Conservation (phyloP, 2,797 vertebrate genomes). For the Hydrocynus forskahlii region DNA sequence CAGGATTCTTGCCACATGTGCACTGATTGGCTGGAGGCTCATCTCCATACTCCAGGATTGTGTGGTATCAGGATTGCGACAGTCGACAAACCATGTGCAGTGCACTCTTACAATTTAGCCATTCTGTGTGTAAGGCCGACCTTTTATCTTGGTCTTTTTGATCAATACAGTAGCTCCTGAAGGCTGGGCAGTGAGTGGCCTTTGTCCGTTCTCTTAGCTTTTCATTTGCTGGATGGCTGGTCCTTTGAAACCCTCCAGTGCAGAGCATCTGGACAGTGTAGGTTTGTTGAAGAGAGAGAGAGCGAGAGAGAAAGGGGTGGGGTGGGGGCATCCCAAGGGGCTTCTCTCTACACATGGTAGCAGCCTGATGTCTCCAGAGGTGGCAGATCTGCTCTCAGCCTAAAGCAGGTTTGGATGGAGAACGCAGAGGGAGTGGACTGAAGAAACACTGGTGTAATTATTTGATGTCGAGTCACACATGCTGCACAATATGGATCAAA, state of each 20-base stretch:
- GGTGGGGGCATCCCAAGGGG: constrained; percentile 39
- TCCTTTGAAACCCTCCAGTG: constrained; percentile 45
- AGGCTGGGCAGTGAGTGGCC: constrained; percentile 18
- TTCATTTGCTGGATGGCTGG: constrained; percentile 60
- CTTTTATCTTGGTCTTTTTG: constrained; percentile 32
- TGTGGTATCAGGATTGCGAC: too few relatives aligned
- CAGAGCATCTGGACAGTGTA: constrained; percentile 44
- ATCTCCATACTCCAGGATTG: too few relatives aligned
- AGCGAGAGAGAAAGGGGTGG: constrained; percentile 54
- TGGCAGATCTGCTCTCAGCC: constrained; percentile 45
- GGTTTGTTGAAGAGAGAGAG: constrained; percentile 28
- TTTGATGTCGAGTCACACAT: not conserved
- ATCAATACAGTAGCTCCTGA: constrained; percentile 36
- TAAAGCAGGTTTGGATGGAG: constrained; percentile 11
- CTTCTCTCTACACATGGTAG: constrained; percentile 41
- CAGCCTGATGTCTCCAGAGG: constrained; percentile 48
- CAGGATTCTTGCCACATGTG: too few relatives aligned
- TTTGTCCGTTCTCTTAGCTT: constrained; percentile 37
- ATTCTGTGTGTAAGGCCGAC: not conserved
- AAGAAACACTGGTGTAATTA: not conserved
- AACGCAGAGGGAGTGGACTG: constrained; percentile 6
- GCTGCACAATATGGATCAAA: not conserved
- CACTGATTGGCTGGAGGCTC: too few relatives aligned
- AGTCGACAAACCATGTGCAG: too few relatives aligned
- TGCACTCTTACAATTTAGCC: not conserved